Percentiles rank a stretch among this genome's conserved stretches.
These are phyloP conservation scores for Zophobas atratus DNA, from an alignment of 1,140 invertebrate species.

Conservation along the genomic window DNA sequence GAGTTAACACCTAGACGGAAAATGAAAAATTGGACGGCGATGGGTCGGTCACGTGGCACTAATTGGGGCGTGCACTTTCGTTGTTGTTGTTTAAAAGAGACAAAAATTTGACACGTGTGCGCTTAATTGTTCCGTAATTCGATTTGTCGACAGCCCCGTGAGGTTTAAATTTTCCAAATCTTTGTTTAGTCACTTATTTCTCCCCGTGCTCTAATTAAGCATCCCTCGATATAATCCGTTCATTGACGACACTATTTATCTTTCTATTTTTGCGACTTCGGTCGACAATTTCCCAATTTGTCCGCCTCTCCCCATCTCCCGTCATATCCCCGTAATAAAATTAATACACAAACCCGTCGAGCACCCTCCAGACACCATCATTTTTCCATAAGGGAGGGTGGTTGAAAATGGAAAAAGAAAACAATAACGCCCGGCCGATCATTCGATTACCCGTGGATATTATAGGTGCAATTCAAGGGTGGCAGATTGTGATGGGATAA, in stretches of 20 bases:
- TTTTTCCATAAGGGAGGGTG: conserved; percentile 10
- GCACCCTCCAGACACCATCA: background rate
- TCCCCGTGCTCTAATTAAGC: no score
- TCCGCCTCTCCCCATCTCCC: background rate
- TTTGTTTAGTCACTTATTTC: no score
- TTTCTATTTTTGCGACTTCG: no score
- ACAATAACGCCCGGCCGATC: conserved; percentile 13
- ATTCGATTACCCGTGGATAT: conserved; percentile 16
- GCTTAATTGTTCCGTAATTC: conserved; percentile 26
- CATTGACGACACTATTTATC: no score
- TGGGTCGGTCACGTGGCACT: conserved; percentile 9
- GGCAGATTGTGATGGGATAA: conserved; percentile 40
- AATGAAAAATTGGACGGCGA: conserved; percentile 9
- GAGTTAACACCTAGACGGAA: conserved; percentile 30
- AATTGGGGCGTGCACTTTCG: conserved; percentile 20
- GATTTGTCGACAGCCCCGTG: background rate
- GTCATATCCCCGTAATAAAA: conserved; percentile 28
- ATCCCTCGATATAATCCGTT: no score
- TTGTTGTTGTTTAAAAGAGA: conserved; percentile 17
- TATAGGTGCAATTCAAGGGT: conserved; percentile 40
- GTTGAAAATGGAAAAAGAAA: conserved; percentile 20
- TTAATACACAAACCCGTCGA: background rate
- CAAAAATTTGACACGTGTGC: conserved; percentile 10
- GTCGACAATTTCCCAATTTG: no score
- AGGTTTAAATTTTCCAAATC: background rate